phyloP scores from a whole-genome alignment of 2,888 invertebrate genomes.

The Lycaena phlaeas region DNA sequence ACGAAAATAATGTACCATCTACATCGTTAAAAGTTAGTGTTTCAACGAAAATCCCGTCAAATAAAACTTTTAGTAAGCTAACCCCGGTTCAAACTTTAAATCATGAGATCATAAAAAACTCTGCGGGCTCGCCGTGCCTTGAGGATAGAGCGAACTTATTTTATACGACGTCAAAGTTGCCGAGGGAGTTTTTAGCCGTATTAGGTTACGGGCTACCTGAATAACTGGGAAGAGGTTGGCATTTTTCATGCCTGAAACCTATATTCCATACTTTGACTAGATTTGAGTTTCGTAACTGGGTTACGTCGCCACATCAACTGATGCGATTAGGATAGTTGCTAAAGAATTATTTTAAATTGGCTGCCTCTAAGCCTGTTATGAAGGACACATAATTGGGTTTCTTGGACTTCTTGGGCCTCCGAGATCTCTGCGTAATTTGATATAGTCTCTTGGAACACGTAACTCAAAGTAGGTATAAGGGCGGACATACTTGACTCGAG shows the following conservation, averaged over 20 bases:
- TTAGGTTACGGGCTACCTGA: constrained; percentile 16
- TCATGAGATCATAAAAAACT: constrained; percentile 20
- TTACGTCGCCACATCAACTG: constrained; percentile 1
- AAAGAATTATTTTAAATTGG: no score
- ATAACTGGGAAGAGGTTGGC: constrained; percentile 21
- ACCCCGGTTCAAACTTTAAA: constrained; percentile 14
- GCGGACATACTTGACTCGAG: no score
- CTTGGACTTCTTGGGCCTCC: no score
- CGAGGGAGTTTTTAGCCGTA: constrained; percentile 20
- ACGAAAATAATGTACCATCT: constrained; percentile 5
- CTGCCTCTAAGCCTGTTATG: no score
- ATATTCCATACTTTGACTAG: constrained; percentile 6
- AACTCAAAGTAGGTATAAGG: no score
- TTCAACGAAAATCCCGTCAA: constrained; percentile 1
- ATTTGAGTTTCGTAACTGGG: constrained; percentile 7
- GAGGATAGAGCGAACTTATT: constrained; percentile 18
- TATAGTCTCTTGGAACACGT: no score
- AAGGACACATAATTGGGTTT: no score
- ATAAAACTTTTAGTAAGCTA: constrained; percentile 7
- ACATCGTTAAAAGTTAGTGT: constrained; percentile 6
- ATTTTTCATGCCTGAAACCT: constrained; percentile 15
- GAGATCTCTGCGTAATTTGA: no score
- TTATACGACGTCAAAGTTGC: constrained; percentile 17
- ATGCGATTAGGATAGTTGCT: no score
- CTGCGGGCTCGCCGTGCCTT: constrained; percentile 13